phyloP scores from a whole-genome alignment of 2,888 invertebrate species.

The Trissolcus brochymenae region DNA sequence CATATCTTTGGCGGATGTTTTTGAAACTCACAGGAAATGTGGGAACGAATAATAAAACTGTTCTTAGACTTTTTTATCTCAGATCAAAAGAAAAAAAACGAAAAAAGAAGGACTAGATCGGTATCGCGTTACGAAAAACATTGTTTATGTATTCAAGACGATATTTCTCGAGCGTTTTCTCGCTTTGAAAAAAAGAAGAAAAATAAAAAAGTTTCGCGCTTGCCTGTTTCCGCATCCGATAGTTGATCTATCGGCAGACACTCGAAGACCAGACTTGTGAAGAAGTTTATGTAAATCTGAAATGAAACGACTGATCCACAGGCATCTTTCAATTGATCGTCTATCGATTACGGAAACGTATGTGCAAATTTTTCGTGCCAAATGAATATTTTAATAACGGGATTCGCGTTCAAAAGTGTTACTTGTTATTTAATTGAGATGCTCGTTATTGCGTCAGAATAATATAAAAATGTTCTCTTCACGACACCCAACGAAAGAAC shows the following conservation, averaged over 20 bases:
- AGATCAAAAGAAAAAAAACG: too few species aligned
- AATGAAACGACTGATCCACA: slow-evolving; percentile 43
- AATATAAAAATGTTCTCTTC: not conserved
- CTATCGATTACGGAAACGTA: slow-evolving; percentile 52
- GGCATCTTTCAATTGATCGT: slow-evolving; percentile 49
- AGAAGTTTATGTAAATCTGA: slow-evolving; percentile 51
- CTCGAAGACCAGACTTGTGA: slow-evolving; percentile 35
- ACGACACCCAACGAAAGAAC: not conserved
- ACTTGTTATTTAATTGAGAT: slow-evolving; percentile 30
- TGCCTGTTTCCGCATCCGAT: slow-evolving; percentile 45
- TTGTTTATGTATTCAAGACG: too few species aligned
- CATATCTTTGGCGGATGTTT: too few species aligned
- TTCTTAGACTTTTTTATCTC: too few species aligned
- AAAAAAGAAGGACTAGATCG: too few species aligned
- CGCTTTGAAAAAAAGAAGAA: too few species aligned
- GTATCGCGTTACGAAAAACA: too few species aligned
- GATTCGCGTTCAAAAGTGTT: slow-evolving; percentile 25
- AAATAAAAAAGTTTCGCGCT: too few species aligned
- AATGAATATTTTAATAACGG: slow-evolving; percentile 52
- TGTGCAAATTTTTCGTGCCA: slow-evolving; percentile 13
- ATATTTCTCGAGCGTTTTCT: not conserved
- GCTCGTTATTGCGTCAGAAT: slow-evolving; percentile 24
- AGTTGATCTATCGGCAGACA: slow-evolving; percentile 45
- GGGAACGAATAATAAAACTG: too few species aligned
- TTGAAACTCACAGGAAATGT: too few species aligned